These are phyloP conservation scores for Mormyrus hasselquistii DNA, from an alignment of 2,797 vertebrate genomes.

Conservation along the genomic window DNA sequence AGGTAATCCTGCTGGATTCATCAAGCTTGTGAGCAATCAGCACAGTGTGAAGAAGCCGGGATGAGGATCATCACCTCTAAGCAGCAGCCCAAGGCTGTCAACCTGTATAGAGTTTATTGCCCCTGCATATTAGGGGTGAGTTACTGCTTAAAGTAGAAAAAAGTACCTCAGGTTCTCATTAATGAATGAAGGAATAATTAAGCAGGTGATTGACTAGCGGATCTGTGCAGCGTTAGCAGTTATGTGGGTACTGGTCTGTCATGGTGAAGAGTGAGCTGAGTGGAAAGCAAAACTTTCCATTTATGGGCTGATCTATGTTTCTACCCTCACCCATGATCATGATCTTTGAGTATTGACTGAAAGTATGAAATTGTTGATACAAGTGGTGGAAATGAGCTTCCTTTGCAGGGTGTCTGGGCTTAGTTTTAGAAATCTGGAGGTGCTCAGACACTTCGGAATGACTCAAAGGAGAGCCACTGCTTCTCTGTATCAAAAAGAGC, in stretches of 20 bases:
- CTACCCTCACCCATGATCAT: neutral
- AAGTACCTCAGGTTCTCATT: no score
- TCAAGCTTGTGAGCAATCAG: neutral
- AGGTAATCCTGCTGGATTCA: neutral
- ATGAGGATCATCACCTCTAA: neutral
- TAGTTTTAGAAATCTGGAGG: neutral
- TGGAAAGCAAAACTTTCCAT: neutral
- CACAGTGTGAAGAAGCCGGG: neutral
- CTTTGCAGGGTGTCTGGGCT: neutral
- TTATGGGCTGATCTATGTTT: neutral
- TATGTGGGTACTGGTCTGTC: neutral
- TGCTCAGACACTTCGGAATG: no score
- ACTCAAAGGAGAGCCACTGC: no score
- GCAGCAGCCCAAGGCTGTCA: neutral
- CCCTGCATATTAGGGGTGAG: no score
- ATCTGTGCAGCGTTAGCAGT: neutral
- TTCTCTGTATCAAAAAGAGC: no score
- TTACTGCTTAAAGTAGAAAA: no score
- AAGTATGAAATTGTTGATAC: neutral
- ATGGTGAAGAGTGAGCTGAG: neutral
- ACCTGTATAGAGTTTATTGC: neutral
- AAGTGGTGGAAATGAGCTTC: neutral
- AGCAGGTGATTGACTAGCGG: no score
- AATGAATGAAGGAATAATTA: no score
- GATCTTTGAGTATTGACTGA: neutral